phyloP scores from a whole-genome alignment of 1,140 invertebrate genomes.

The Steinernema feltiae region DNA sequence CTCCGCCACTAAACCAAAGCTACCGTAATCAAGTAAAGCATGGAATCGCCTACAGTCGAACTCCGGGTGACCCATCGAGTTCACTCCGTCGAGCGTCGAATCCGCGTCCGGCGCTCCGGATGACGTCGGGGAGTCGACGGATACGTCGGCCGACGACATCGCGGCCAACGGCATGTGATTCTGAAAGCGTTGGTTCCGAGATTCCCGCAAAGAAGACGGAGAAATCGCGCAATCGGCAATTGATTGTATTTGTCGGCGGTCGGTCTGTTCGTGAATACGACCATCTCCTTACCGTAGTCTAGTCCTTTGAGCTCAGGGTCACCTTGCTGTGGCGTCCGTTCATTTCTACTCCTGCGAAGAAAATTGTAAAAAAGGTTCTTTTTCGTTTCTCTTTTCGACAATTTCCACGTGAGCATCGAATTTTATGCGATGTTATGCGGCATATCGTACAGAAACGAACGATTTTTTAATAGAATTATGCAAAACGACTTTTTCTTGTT shows the following conservation, averaged over 20 bases:
- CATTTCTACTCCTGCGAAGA: no score
- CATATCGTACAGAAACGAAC: no score
- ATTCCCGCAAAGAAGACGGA: neutral
- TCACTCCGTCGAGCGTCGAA: neutral
- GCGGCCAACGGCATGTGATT: neutral
- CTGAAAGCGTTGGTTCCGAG: no score
- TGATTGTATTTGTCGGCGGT: neutral
- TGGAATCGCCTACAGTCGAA: neutral
- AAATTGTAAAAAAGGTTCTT: no score
- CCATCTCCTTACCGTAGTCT: neutral
- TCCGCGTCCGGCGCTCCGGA: neutral
- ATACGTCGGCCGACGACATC: neutral
- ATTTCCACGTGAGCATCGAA: no score
- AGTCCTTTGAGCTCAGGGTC: neutral
- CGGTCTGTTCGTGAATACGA: neutral
- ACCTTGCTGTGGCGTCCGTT: no score
- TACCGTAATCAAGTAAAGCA: neutral
- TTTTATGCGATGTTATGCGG: no score
- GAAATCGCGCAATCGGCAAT: neutral
- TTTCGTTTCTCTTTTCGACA: no score
- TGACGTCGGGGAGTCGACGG: conserved; percentile 2
- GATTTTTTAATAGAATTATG: no score
- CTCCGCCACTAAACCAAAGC: neutral
- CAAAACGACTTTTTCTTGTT: no score
- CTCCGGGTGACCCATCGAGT: neutral